Base-by-base conservation (phyloP, 2,797 vertebrate genomes). In the Poecilia velifera region DNA sequence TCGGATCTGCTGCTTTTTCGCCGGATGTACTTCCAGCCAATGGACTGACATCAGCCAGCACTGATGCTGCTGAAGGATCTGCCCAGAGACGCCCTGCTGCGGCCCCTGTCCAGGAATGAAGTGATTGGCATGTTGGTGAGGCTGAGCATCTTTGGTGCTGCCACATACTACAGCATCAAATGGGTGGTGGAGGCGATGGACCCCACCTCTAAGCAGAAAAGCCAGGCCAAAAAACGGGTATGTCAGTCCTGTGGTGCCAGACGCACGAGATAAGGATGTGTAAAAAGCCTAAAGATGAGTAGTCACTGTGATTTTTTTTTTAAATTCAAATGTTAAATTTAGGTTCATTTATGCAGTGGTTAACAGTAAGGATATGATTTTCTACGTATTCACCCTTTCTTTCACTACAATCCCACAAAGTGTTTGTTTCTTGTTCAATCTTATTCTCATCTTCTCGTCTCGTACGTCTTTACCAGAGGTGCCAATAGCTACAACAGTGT, bases 131-230 rank as follows among this genome's bases (percentile, higher is more conserved):
- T 96, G 92, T 36, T 96, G 72, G 74, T 97, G 73, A 94, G 96
- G 77, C 78, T 97, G 83, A 96, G 95, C 9, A 84, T 97, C 74
- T 96, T 97, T 81, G 96, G 96, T 10, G 94, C 95, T 6, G 95
- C 91, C 6, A 96, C 96, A 0, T 97, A 97, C 86, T 97, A 94
- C 86, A 94, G 95, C 88, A 96, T 97, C 79, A 96, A 96, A 79
- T 96, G 96, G 95, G 94, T 96, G 20, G 88, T 97, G 3, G 96
- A 97, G 0, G 95, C 95, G 3, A 93, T 96, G 91, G 96, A 96
- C 70, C 96, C 96, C 0, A 96, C 95, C 0, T 82, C 90, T 62
- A 96, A 96, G 85, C 96, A 96, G 92, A 96, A 97, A 82, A 94
- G 74, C 43, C 93, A 96, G 73, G 94, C 96, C 75, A 96, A 96